A percentile compares a stretch with the other conserved stretches of the same genome.
These are phyloP conservation scores for Volucella inanis DNA, from an alignment of 2,888 invertebrate species.

Conservation along the genomic window DNA sequence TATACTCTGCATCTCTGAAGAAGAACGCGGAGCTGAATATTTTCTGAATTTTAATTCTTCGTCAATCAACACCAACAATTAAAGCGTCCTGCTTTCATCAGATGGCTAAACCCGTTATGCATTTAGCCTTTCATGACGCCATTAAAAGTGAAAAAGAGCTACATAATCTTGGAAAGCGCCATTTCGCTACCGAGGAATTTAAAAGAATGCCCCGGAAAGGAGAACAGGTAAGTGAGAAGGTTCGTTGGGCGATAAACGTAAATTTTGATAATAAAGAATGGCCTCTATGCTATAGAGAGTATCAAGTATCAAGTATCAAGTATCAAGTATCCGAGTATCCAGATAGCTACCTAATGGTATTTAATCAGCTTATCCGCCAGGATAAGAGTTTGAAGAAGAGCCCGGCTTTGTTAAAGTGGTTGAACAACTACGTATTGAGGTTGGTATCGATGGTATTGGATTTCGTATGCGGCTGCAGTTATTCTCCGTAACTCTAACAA, in stretches of 20 bases:
- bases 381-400: conserved; percentile 43
- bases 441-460: too few relatives aligned
- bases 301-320: too few relatives aligned
- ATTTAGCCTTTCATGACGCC: not conserved
- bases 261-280: not conserved
- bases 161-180: not conserved
- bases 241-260: not conserved
- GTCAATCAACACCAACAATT: not conserved
- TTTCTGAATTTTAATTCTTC: too few relatives aligned
- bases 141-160: conserved; percentile 9
- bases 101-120: not conserved
- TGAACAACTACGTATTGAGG: too few relatives aligned
- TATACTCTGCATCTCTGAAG: too few relatives aligned
- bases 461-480: too few relatives aligned
- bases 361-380: not conserved
- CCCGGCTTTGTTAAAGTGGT: too few relatives aligned
- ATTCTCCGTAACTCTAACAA: too few relatives aligned
- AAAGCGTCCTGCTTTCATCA: too few relatives aligned
- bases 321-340: not conserved
- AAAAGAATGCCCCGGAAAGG: too few relatives aligned
- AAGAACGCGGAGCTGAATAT: too few relatives aligned
- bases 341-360: too few relatives aligned
- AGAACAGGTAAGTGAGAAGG: not conserved
- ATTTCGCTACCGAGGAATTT: not conserved
- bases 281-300: conserved; percentile 1